Conservation (phyloP, 2,113 vertebrate species). For the Mola mola region DNA sequence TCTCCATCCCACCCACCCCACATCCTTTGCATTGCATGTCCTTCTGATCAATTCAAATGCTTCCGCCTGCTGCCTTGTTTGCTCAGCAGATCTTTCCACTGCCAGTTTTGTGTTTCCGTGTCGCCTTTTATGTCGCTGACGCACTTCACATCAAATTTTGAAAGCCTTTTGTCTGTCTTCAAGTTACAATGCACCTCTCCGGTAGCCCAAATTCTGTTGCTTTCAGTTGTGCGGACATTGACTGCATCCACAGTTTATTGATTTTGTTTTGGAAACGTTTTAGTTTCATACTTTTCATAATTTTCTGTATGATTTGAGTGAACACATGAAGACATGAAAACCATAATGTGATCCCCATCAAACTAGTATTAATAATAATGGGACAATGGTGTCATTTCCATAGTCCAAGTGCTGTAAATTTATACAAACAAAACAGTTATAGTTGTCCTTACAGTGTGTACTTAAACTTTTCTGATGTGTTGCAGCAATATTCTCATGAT, state of each 20-base stretch:
- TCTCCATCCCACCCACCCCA: slow-evolving; percentile 5
- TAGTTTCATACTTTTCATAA: slow-evolving; percentile 6
- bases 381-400: no score
- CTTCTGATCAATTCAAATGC: slow-evolving; percentile 38
- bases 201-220: not conserved
- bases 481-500: no score
- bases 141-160: slow-evolving; percentile 16
- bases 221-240: not conserved
- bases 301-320: not conserved
- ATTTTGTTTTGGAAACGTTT: slow-evolving; percentile 6
- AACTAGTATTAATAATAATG: not conserved
- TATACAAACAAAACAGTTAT: no score
- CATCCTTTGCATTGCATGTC: slow-evolving; percentile 58
- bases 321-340: slow-evolving; percentile 19
- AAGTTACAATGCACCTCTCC: slow-evolving; percentile 67
- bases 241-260: not conserved
- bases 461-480: no score
- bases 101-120: slow-evolving; percentile 18
- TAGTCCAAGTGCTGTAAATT: no score
- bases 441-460: no score
- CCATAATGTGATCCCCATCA: not conserved
- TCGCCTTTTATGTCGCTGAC: slow-evolving; percentile 8
- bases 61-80: slow-evolving; percentile 44
- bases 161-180: slow-evolving; percentile 5
- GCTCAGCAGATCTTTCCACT: not conserved